Percentiles rank a stretch among this genome's conserved stretches.
These are phyloP conservation scores for Felis chaus DNA, from an alignment of 2,113 vertebrate species.

Conservation along the genomic window DNA sequence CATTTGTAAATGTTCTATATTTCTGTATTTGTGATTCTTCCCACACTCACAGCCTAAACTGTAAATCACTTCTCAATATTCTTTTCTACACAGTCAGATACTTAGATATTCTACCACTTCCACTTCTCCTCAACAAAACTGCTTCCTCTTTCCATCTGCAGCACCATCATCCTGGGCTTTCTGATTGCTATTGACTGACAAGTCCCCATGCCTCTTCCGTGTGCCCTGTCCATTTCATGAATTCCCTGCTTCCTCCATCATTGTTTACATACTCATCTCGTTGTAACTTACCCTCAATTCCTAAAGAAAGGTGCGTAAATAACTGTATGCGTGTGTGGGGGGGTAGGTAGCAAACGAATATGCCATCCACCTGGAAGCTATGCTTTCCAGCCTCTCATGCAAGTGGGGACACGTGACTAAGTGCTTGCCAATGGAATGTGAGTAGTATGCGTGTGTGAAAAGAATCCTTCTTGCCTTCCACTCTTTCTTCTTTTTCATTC, in stretches of 20 bases:
- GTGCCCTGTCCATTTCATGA: too few relatives aligned
- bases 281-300: background rate
- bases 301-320: background rate
- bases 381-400: background rate
- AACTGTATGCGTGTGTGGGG: background rate
- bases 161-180: background rate
- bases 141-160: background rate
- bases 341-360: background rate
- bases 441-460: background rate
- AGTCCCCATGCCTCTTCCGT: background rate
- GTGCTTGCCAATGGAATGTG: background rate
- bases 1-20: background rate
- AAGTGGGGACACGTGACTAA: too few relatives aligned
- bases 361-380: background rate
- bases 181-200: background rate
- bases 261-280: background rate
- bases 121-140: background rate
- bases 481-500: background rate
- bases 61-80: background rate
- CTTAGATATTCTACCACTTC: background rate
- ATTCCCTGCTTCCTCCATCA: background rate
- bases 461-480: background rate
- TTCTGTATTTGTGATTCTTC: background rate
- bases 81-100: background rate
- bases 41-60: background rate